A percentile compares a stretch with the other conserved stretches of the same genome.
phyloP scores from a whole-genome alignment of 2,113 vertebrate species.

The Perca fluviatilis region DNA sequence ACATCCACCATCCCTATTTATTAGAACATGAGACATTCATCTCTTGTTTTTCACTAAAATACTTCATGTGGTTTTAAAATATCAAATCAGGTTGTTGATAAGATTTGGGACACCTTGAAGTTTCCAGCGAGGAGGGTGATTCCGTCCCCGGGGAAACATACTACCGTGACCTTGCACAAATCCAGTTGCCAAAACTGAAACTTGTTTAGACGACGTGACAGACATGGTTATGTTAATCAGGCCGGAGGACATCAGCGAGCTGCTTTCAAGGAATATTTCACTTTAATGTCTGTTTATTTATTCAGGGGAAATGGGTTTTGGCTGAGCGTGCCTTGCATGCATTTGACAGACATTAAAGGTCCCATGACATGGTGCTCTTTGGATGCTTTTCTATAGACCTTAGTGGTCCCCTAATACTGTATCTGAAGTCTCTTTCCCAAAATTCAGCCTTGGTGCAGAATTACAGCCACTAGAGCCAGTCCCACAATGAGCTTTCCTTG shows the following conservation, averaged over 20 bases:
- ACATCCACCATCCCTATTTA: neutral
- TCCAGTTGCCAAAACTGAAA: constrained; percentile 1
- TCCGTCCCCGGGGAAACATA: constrained; percentile 11
- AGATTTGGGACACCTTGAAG: constrained; percentile 33
- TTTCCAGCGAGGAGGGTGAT: neutral
- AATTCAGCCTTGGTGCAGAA: no score
- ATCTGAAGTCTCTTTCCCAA: no score
- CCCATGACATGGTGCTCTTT: no score
- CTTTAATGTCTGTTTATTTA: constrained; percentile 29
- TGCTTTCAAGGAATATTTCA: constrained; percentile 32
- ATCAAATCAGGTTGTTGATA: constrained; percentile 24
- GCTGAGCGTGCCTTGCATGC: neutral
- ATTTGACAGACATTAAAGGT: constrained; percentile 20
- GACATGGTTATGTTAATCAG: constrained; percentile 30
- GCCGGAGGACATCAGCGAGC: constrained; percentile 7
- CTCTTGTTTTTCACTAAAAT: constrained; percentile 5
- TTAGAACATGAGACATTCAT: neutral
- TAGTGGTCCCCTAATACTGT: no score
- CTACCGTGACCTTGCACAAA: constrained; percentile 2
- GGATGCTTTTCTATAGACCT: no score
- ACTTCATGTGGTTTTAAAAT: neutral
- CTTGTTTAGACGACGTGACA: constrained; percentile 22
- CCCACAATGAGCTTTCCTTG: no score
- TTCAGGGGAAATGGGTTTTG: constrained; percentile 2
- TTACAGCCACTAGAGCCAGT: no score